Base-by-base conservation (phyloP, 1,140 invertebrate genomes). In the Trichogramma pretiosum region DNA sequence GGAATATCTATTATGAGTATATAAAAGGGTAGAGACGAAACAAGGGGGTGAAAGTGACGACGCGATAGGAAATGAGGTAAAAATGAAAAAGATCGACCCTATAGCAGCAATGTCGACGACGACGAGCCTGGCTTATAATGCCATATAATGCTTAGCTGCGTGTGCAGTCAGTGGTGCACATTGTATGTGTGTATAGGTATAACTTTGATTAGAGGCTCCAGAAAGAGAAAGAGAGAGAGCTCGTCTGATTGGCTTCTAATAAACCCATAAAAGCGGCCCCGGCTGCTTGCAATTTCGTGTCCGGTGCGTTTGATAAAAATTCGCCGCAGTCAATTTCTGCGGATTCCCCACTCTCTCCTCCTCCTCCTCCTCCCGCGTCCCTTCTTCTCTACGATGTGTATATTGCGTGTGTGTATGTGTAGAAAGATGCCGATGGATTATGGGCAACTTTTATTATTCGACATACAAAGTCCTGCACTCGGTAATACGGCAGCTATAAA, bases 171-270 rank as follows among this genome's bases (percentile, higher is more conserved):
- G 24, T 28, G 24, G 24, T 28, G 24, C 24, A 28, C 5, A 5
- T 5, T 5, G 24, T n/a, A n/a, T n/a, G n/a, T n/a, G n/a, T n/a
- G n/a, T n/a, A 52, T 70, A 67, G 66, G 63, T 45, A 30, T 64
- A 64, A 64, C 64, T 69, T 67, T 69, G 68, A 71, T 71, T 69
- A 71, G 61, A 71, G 68, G 59, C 61, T 64, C 59, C n/a, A n/a
- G n/a, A n/a, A n/a, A n/a, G n/a, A n/a, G n/a, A n/a, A n/a, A n/a
- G n/a, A n/a, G n/a, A n/a, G n/a, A 52, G 56, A 60, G 54, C 54
- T 52, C 52, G 48, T 5, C 56, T 65, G 65, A 70, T 69, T 70
- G 63, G 58, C 64, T 68, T 66, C 65, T 70, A 66, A 69, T 69
- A 69, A 69, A 67, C 61, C 57, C 49, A 66, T 65, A 63, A 67